phyloP scores from a whole-genome alignment of 2,797 vertebrate genomes.

The Xenops minutus region DNA sequence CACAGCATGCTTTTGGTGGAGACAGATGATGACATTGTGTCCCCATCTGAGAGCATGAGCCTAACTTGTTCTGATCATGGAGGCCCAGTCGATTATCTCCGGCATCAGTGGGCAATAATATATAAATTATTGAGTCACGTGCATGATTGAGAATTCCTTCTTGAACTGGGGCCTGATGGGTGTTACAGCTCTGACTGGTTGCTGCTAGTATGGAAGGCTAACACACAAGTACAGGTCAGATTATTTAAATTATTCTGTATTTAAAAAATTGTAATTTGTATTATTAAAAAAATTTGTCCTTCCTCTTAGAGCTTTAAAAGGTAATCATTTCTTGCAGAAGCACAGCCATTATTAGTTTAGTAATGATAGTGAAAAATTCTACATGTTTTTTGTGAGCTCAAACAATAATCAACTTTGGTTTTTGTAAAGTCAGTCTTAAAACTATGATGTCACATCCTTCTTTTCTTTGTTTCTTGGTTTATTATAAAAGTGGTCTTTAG shows the following conservation, averaged over 20 bases:
- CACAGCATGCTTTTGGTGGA: not conserved
- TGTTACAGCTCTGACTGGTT: not conserved
- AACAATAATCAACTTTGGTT: accelerated
- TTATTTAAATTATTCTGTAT: not conserved
- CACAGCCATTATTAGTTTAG: not conserved
- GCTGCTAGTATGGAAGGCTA: not conserved
- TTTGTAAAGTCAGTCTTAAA: not conserved
- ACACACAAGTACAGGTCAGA: not conserved
- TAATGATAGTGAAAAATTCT: not conserved
- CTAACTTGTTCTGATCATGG: not conserved
- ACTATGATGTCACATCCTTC: not conserved
- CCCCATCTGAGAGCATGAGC: not conserved
- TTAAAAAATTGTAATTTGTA: constrained; percentile 11
- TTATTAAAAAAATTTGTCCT: constrained; percentile 26
- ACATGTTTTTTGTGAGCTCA: not conserved
- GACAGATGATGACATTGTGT: not conserved
- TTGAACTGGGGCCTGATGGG: not conserved
- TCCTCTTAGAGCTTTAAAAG: not conserved
- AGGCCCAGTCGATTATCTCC: not conserved
- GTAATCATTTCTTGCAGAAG: not conserved
- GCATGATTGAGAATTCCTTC: not conserved
- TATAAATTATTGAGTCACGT: not conserved
- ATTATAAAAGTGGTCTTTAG: not conserved
- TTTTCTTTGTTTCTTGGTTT: not conserved
- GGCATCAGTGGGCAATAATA: not conserved